Evolutionary conservation across 1,140 invertebrate species (phyloP).

Genomic region (Temnothorax longispinosus): DNA sequence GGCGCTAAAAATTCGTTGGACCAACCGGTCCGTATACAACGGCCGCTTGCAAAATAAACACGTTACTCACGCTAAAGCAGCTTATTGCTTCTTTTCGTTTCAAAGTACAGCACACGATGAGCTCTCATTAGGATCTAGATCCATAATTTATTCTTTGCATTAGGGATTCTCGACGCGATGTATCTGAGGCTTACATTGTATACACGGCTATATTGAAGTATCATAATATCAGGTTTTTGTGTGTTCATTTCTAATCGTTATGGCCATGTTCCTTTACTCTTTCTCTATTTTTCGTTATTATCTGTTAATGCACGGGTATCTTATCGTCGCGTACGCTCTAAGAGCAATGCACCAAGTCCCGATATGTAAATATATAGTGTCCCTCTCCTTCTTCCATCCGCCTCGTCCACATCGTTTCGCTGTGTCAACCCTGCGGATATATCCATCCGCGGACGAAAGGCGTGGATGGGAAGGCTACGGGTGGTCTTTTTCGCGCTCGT

Average conservation of each 20-base stretch:
- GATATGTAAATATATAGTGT: conserved; percentile 21
- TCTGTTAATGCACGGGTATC: neutral
- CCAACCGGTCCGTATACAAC: neutral
- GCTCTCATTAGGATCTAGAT: conserved; percentile 7
- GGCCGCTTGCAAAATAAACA: conserved; percentile 4
- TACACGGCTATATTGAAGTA: neutral
- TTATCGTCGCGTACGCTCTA: neutral
- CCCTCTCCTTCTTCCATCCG: neutral
- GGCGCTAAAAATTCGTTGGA: conserved; percentile 15
- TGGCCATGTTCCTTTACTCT: too few relatives aligned
- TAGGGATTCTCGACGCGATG: neutral
- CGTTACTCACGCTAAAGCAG: neutral
- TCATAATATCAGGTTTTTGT: neutral
- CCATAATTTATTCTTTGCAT: conserved; percentile 27
- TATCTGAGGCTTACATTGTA: neutral
- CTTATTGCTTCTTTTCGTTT: neutral
- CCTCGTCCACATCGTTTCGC: neutral
- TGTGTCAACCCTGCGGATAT: conserved; percentile 43
- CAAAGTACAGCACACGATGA: neutral
- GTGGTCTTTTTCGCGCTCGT: conserved; percentile 69
- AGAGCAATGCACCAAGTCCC: neutral
- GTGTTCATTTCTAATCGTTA: conserved; percentile 6
- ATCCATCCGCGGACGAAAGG: neutral
- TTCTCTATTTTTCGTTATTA: conserved; percentile 25
- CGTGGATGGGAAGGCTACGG: conserved; percentile 42